These are phyloP conservation scores for Papilio xuthus DNA, from an alignment of 1,140 invertebrate genomes.

Conservation along the genomic window DNA sequence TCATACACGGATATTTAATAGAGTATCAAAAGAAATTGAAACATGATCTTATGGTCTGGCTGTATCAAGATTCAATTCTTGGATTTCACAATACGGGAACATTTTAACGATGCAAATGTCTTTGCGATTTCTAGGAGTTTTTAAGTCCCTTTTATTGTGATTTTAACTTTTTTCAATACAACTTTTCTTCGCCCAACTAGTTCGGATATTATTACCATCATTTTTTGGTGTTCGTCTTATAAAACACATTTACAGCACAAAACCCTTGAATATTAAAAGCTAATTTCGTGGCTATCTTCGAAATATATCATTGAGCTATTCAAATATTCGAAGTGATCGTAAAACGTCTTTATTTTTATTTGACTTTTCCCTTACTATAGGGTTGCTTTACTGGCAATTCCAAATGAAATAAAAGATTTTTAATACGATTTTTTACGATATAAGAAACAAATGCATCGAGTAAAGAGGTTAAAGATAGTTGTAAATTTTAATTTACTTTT, in stretches of 20 bases:
- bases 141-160: not conserved
- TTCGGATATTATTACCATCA: not conserved
- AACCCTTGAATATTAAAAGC: slow-evolving; percentile 23
- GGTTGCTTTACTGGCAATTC: slow-evolving; percentile 29
- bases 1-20: slow-evolving; percentile 45
- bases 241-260: not conserved
- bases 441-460: not conserved
- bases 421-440: slow-evolving; percentile 24
- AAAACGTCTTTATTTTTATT: slow-evolving; percentile 27
- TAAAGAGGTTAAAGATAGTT: not conserved
- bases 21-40: slow-evolving; percentile 51
- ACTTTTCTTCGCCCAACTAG: not conserved
- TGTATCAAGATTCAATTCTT: not conserved
- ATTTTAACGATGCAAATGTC: not conserved
- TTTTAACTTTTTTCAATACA: not conserved
- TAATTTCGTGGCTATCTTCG: slow-evolving; percentile 14
- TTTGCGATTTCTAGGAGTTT: not conserved
- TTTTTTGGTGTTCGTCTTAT: slow-evolving; percentile 2
- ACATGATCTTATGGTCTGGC: not conserved
- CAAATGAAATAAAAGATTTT: slow-evolving; percentile 14
- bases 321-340: slow-evolving; percentile 19
- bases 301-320: slow-evolving; percentile 25
- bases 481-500: not conserved
- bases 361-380: slow-evolving; percentile 25
- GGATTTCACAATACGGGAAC: not conserved